Base-by-base conservation (phyloP, 2,797 vertebrate species). In the Protonibea diacanthus region DNA sequence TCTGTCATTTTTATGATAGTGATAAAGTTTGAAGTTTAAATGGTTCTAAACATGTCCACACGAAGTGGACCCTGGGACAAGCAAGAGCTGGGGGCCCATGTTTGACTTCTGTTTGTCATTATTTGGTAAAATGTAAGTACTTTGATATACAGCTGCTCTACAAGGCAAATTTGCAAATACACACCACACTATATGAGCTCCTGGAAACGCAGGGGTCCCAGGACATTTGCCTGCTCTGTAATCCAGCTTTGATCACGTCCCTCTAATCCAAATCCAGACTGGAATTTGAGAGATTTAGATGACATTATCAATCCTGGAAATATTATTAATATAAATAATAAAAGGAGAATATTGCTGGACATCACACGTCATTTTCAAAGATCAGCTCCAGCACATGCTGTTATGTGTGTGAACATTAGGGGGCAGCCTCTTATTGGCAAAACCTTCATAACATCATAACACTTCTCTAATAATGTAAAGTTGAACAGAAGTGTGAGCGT, bases 391-490 rank as follows among this genome's bases (percentile, higher is more conserved):
- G 53, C 57, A 57, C 33, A 40, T 70, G 70, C 25, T 21, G 23
- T 73, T 29, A 29, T 13, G 1, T 10, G 17, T 25, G 1, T 70
- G 38, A 55, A 48, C 73, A 80, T 29, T 27, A 77, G 82, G 47
- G 74, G 60, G 72, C 76, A 72, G 62, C 3, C 23, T 77, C 40
- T 76, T 21, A 59, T 29, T 65, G 13, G 4, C 21, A 55, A 27
- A 48, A 18, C 11, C 27, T 60, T 61, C 21, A 63, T 42, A 1
- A n/a, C 4, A 18, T 27, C 40, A 33, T 13, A 21, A 23, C 9
- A 18, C 42, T 9, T 40, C 17, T 8, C 1, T 33, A 20, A 23
- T 49, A 3, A 29, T 45, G 21, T 11, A 27, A 13, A 45, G 55
- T 11, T 55, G 2, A 61, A 69, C 18, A 56, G 15, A 47, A 17